Conservation (phyloP, 2,888 invertebrate genomes). For the Acrobasis repandana region DNA sequence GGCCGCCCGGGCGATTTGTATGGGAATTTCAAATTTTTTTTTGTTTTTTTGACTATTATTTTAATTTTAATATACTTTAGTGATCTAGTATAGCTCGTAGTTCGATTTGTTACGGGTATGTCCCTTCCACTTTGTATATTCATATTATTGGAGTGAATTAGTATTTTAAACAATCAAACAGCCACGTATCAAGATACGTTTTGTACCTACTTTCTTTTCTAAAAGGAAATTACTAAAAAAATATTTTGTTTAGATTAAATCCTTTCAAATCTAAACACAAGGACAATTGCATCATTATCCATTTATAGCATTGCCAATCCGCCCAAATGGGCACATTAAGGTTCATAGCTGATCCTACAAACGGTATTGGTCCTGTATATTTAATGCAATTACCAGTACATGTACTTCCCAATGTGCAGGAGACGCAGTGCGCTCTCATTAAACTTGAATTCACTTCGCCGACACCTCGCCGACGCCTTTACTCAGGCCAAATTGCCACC, state of each 20-base stretch:
- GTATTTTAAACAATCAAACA: no score
- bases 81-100: no score
- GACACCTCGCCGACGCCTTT: constrained; percentile 31
- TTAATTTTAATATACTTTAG: no score
- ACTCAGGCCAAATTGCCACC: constrained; percentile 6
- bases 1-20: no score
- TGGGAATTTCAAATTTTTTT: no score
- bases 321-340: constrained; percentile 17
- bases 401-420: constrained; percentile 40
- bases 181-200: no score
- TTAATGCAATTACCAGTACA: constrained; percentile 40
- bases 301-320: neutral
- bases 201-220: neutral
- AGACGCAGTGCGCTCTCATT: constrained; percentile 70
- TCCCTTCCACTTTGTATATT: no score
- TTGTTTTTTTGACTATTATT: no score
- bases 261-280: constrained; percentile 1
- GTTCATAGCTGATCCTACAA: constrained; percentile 21
- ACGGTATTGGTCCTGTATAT: constrained; percentile 42
- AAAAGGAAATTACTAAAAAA: neutral
- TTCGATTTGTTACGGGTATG: no score
- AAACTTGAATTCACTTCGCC: constrained; percentile 60
- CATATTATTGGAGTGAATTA: no score
- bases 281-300: neutral
- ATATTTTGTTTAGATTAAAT: neutral